Conservation (phyloP, 2,113 vertebrate genomes). For the Apistogramma diplotaenia region DNA sequence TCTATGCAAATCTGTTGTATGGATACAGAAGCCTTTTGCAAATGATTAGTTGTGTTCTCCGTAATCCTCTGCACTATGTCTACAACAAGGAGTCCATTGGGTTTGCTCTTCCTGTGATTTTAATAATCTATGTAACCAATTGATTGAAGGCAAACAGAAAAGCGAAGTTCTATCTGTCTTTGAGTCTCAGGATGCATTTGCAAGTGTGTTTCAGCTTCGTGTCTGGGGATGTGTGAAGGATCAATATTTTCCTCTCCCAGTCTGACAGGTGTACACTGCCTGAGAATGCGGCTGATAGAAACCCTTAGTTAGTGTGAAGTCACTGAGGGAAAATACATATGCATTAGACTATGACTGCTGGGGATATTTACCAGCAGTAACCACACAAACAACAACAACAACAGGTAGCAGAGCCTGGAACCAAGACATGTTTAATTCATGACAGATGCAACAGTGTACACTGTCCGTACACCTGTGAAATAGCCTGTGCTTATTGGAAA, state of each 20-base stretch:
- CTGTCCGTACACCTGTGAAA: constrained; percentile 40
- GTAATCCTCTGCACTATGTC: neutral
- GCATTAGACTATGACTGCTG: constrained; percentile 55
- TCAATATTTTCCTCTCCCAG: constrained; percentile 64
- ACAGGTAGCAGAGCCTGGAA: constrained; percentile 64
- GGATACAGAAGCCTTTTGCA: neutral
- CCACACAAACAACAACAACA: constrained; percentile 70
- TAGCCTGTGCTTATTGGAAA: constrained; percentile 48
- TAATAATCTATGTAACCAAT: constrained; percentile 62
- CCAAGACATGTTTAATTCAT: constrained; percentile 73
- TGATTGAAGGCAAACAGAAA: constrained; percentile 54
- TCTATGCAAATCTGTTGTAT: neutral
- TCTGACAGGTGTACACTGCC: constrained; percentile 60
- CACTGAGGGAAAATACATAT: constrained; percentile 64
- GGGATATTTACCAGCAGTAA: constrained; percentile 67
- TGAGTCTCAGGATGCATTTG: constrained; percentile 23
- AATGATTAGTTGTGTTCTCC: neutral
- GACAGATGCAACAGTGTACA: constrained; percentile 37
- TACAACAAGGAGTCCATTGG: neutral
- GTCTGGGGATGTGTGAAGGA: constrained; percentile 43
- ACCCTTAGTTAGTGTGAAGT: constrained; percentile 59
- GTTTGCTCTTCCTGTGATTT: constrained; percentile 18
- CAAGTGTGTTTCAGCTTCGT: constrained; percentile 17
- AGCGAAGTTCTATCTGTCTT: neutral
- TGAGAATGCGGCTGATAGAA: constrained; percentile 51